These are phyloP conservation scores for Syrista parreyssii DNA, from an alignment of 2,888 invertebrate genomes.

Conservation along the genomic window DNA sequence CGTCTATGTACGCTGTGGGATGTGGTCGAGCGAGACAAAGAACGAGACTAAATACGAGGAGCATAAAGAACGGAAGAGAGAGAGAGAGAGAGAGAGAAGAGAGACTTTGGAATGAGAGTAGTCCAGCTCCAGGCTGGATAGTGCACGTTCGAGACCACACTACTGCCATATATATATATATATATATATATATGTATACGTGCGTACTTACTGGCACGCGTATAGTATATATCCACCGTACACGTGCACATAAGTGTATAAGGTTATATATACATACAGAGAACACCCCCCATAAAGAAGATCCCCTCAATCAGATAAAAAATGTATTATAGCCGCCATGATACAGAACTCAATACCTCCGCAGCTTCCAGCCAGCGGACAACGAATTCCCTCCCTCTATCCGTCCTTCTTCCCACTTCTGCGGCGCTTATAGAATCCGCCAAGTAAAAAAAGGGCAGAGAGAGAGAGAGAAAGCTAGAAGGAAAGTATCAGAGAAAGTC, in stretches of 20 bases:
- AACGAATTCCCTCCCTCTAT: slow-evolving; percentile 37
- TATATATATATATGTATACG: background rate
- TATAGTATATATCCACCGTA: slow-evolving; percentile 30
- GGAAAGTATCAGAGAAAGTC: background rate
- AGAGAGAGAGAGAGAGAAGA: slow-evolving; percentile 15
- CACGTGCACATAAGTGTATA: slow-evolving; percentile 25
- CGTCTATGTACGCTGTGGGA: background rate
- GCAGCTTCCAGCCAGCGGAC: slow-evolving; percentile 46
- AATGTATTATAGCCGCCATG: slow-evolving; percentile 66
- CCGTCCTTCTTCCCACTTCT: slow-evolving; percentile 8
- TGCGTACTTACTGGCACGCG: background rate
- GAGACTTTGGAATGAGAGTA: slow-evolving; percentile 27
- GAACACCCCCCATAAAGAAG: slow-evolving; percentile 63
- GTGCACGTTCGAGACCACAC: background rate
- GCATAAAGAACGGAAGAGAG: slow-evolving; percentile 9
- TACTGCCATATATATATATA: background rate
- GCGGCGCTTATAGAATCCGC: background rate
- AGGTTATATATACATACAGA: slow-evolving; percentile 27
- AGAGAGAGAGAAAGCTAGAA: background rate
- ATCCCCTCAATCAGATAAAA: slow-evolving; percentile 67
- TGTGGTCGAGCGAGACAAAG: background rate
- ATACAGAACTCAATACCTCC: slow-evolving; percentile 65
- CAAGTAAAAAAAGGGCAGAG: background rate
- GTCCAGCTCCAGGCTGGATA: slow-evolving; percentile 9
- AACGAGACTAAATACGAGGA: background rate